Percentiles rank a stretch among this genome's conserved stretches.
phyloP scores from a whole-genome alignment of 2,888 invertebrate genomes.

The Minunthozetes semirufus region DNA sequence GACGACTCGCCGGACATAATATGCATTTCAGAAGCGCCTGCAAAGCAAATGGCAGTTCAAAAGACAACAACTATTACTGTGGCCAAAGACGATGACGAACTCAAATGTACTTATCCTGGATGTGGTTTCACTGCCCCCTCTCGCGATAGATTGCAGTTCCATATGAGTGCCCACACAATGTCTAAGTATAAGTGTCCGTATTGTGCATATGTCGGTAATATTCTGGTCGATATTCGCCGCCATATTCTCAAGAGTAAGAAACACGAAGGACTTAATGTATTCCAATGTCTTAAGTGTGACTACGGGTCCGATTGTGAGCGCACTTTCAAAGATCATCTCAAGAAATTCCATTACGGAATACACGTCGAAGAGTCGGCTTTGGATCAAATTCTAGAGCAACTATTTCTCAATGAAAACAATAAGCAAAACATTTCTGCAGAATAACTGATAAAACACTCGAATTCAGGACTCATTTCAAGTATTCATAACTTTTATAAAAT shows the following conservation, averaged over 20 bases:
- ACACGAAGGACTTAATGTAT: constrained; percentile 27
- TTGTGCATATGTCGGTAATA: constrained; percentile 34
- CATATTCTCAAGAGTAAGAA: constrained; percentile 30
- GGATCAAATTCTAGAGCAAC: constrained; percentile 15
- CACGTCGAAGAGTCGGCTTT: constrained; percentile 9
- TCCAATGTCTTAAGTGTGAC: constrained; percentile 23
- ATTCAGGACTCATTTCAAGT: not conserved
- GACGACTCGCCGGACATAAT: not conserved
- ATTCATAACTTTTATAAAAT: not conserved
- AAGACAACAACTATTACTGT: constrained; percentile 1
- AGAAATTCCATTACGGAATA: not conserved
- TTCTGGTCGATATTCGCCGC: constrained; percentile 26
- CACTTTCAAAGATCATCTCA: constrained; percentile 29
- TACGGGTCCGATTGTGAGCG: constrained; percentile 32
- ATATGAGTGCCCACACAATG: constrained; percentile 31
- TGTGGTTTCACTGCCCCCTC: constrained; percentile 30
- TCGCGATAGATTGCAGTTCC: constrained; percentile 28
- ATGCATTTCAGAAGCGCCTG: not conserved
- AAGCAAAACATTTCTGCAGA: constrained; percentile 6
- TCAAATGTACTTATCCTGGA: constrained; percentile 33
- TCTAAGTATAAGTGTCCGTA: constrained; percentile 36
- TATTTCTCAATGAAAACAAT: constrained; percentile 31
- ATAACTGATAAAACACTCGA: not conserved
- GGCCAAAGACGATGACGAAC: constrained; percentile 15
- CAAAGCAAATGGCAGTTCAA: not conserved